Conservation (phyloP, 2,888 invertebrate genomes). For the Caradrina clavipalpis region DNA sequence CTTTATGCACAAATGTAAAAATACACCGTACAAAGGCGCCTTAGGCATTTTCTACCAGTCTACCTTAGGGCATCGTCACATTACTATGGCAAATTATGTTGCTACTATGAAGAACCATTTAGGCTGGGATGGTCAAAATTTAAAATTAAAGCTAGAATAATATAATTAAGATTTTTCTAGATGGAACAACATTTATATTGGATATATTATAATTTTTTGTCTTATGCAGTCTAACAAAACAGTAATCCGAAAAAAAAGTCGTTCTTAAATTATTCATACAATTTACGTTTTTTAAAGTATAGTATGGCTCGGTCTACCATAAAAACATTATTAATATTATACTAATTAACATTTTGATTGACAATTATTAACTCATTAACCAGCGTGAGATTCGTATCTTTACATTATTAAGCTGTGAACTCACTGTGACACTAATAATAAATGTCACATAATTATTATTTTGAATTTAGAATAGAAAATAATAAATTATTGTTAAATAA, state of each 20-base stretch:
- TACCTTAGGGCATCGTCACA: no score
- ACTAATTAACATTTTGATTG: constrained; percentile 57
- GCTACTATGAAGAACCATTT: neutral
- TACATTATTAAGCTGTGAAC: constrained; percentile 46
- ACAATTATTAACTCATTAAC: constrained; percentile 58
- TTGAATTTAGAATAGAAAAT: constrained; percentile 17
- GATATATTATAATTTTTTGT: neutral
- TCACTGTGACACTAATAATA: constrained; percentile 47
- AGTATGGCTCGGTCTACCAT: neutral
- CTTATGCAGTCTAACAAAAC: neutral
- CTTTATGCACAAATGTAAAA: no score
- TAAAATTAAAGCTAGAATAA: neutral
- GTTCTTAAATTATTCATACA: neutral
- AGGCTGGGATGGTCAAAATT: neutral
- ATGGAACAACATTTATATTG: neutral
- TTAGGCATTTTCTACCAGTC: no score
- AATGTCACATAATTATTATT: constrained; percentile 30
- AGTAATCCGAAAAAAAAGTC: constrained; percentile 2
- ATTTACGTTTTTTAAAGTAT: no score
- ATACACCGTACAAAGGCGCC: no score
- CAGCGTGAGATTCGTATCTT: constrained; percentile 46
- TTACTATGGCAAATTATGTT: constrained; percentile 5
- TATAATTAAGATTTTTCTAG: neutral
- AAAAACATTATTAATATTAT: constrained; percentile 17
- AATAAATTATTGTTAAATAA: constrained; percentile 24